Evolutionary conservation across 2,888 invertebrate genomes (phyloP).

Genomic region (Ceramica pisi): DNA sequence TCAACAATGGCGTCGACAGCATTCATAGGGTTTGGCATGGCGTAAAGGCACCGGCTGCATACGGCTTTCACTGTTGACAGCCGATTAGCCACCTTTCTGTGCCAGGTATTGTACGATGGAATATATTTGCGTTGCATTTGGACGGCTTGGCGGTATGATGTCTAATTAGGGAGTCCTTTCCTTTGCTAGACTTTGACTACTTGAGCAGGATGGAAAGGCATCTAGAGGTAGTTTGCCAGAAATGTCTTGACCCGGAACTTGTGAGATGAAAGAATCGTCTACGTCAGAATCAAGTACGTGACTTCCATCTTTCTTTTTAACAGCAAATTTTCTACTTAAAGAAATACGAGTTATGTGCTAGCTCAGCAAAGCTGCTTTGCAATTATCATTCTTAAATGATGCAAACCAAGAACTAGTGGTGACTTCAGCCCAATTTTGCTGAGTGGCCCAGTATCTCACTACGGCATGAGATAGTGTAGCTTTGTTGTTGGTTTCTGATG

Average conservation of each 20-base stretch:
- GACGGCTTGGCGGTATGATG: slow-evolving; percentile 10
- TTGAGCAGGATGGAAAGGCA: background rate
- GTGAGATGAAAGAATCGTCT: background rate
- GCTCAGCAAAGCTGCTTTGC: background rate
- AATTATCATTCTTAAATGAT: background rate
- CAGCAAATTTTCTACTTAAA: background rate
- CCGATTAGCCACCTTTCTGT: slow-evolving; percentile 55
- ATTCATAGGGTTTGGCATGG: slow-evolving; percentile 51
- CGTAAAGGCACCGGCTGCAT: slow-evolving; percentile 41
- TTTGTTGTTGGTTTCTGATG: background rate
- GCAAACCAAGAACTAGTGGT: background rate
- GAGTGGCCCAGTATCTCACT: too few species aligned
- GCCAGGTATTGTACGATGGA: slow-evolving; percentile 39
- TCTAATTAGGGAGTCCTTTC: slow-evolving; percentile 36
- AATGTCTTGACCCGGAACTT: background rate
- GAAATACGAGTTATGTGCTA: background rate
- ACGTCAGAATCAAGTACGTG: slow-evolving; percentile 7
- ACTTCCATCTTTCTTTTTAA: slow-evolving; percentile 13
- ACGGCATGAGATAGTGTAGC: too few species aligned
- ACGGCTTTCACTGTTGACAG: slow-evolving; percentile 64
- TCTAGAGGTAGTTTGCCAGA: background rate
- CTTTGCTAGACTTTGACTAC: slow-evolving; percentile 29
- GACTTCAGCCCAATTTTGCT: too few species aligned
- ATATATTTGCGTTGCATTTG: slow-evolving; percentile 61
- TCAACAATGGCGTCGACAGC: slow-evolving; percentile 49